These are phyloP conservation scores for Tryphoninae sp. DNA, from an alignment of 2,888 invertebrate species.

Conservation along the genomic window DNA sequence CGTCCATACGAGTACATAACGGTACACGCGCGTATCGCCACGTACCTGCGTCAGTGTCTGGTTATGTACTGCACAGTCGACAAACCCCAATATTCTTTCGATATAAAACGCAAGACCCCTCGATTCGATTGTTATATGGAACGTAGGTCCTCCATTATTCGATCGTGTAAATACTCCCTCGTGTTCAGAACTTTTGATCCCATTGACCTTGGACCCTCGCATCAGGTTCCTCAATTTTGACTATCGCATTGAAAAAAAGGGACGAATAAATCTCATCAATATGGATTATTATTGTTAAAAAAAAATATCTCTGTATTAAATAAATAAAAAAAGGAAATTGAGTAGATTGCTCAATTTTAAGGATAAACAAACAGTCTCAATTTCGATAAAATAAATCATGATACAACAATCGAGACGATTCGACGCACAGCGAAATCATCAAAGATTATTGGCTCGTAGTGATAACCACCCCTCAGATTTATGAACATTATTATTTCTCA, in stretches of 20 bases:
- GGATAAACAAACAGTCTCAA: not conserved
- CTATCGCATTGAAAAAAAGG: constrained; percentile 64
- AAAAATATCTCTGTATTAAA: not conserved
- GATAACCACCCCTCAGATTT: constrained; percentile 2
- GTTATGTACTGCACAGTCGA: constrained; percentile 50
- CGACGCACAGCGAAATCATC: not conserved
- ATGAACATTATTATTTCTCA: constrained; percentile 4
- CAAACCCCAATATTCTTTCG: constrained; percentile 75
- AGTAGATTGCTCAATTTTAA: no score
- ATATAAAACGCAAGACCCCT: constrained; percentile 73
- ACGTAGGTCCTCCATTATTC: constrained; percentile 53
- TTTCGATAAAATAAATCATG: not conserved
- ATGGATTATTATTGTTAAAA: not conserved
- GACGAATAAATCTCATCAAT: not conserved
- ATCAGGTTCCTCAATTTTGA: constrained; percentile 74
- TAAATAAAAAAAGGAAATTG: no score
- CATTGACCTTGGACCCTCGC: constrained; percentile 68
- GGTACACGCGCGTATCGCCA: not conserved
- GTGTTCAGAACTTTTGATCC: constrained; percentile 58
- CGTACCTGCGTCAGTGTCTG: constrained; percentile 46
- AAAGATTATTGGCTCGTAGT: constrained; percentile 2
- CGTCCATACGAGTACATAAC: constrained; percentile 5
- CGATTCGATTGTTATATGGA: constrained; percentile 73
- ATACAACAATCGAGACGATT: not conserved
- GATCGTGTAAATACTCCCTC: constrained; percentile 62